Base-by-base conservation (phyloP, 2,797 vertebrate species). In the Sebastolobus alascanus region DNA sequence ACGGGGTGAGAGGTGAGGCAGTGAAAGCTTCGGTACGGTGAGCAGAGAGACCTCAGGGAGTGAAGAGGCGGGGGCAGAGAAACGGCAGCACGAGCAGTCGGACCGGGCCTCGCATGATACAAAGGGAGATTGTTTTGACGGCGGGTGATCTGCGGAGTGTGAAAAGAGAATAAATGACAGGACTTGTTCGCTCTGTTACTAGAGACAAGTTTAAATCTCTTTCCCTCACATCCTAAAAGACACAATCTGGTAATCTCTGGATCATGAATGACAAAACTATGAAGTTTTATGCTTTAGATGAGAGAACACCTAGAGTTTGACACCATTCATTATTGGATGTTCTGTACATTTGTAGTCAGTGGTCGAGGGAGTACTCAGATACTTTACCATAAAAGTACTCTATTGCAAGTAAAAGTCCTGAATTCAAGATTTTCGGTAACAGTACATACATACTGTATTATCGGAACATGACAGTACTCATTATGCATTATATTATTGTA, bases 41-140 rank as follows among this genome's bases (percentile, higher is more conserved):
- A 86, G 84, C 77, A 76, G 77, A 72, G 84, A 78, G 68, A 87
- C 84, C 77, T 83, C 58, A 13, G 86, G 86, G 90, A 85, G 78
- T 6, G 38, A 10, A 61, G 58, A 31, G 54, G 43, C 7, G 18
- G 16, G 25, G 52, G 78, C 64, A 40, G 82, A 59, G 82, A 72
- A 60, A 79, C 40, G 38, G 77, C 40, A 52, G 79, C 5, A 40
- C 64, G 50, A 85, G 79, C 55, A 29, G 63, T 43, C 29, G 14
- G 61, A 59, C 83, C 31, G 43, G 50, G 71, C 68, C 82, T 77
- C 71, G 65, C 68, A 61, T 81, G 77, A 90, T 67, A 89, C 75
- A 84, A 86, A 81, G 52, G 58, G 55, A 85, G 90, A 84, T 82
- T 91, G 87, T 90, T 91, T 92, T 82, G 87, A 85, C 54, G 75